A percentile compares a stretch with the other conserved stretches of the same genome.
These are phyloP conservation scores for Triplophysa rosa DNA, from an alignment of 2,113 vertebrate species.

Conservation along the genomic window DNA sequence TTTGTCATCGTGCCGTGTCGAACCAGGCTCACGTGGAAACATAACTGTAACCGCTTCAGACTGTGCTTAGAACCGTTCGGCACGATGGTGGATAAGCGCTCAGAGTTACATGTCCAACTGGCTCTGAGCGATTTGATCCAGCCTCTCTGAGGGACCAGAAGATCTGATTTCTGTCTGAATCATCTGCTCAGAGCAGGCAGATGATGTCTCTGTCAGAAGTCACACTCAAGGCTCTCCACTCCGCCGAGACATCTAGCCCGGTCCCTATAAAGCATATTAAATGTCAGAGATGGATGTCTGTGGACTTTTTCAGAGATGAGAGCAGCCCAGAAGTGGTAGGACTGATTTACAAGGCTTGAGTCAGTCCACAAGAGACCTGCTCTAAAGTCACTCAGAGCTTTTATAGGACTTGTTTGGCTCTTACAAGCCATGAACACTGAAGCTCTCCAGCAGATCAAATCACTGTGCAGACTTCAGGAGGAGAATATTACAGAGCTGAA, in stretches of 20 bases:
- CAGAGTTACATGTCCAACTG: constrained; percentile 6
- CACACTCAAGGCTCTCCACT: background rate
- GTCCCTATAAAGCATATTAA: constrained; percentile 25
- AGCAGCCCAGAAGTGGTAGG: constrained; percentile 1
- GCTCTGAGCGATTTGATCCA: constrained; percentile 15
- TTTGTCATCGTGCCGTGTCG: too few relatives aligned
- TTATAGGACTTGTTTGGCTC: constrained; percentile 15
- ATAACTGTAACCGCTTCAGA: too few relatives aligned
- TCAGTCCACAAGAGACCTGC: background rate
- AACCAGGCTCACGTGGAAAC: too few relatives aligned
- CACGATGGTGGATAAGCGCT: too few relatives aligned
- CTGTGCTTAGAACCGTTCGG: too few relatives aligned
- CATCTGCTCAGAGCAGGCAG: constrained; percentile 3
- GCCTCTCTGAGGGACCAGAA: constrained; percentile 23
- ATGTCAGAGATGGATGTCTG: constrained; percentile 22
- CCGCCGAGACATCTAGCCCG: background rate
- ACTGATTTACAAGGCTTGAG: background rate
- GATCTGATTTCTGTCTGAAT: constrained; percentile 18
- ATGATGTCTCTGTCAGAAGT: constrained; percentile 8
- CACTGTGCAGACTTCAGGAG: constrained; percentile 11
- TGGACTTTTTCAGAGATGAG: constrained; percentile 34
- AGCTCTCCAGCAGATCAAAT: constrained; percentile 9
- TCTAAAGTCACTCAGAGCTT: background rate
- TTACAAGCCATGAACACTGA: background rate
- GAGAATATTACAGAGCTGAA: constrained; percentile 23